These are phyloP conservation scores for Drosophila stalkeri DNA, from an alignment of 2,888 invertebrate genomes.

Conservation along the genomic window DNA sequence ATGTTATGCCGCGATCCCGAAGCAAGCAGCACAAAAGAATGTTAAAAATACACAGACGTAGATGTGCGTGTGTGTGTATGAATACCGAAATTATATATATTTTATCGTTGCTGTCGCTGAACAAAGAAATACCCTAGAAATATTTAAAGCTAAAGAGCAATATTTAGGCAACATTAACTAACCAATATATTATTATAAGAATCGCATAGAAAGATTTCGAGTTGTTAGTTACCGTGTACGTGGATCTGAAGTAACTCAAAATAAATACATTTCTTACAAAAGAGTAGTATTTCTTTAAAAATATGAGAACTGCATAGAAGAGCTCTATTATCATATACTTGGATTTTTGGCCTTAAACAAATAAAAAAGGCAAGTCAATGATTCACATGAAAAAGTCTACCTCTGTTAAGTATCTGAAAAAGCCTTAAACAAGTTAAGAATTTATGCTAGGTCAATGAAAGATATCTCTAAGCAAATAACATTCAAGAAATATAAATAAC, in stretches of 20 bases:
- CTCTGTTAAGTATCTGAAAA: too few relatives aligned
- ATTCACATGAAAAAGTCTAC: too few relatives aligned
- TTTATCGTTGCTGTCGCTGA: neutral
- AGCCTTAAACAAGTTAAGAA: too few relatives aligned
- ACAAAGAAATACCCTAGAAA: slow-evolving; percentile 14
- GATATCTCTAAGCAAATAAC: too few relatives aligned
- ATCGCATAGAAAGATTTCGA: neutral
- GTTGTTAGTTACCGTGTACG: neutral
- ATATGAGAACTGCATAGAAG: neutral
- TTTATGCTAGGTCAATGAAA: too few relatives aligned
- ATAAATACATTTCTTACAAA: neutral
- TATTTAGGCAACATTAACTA: neutral
- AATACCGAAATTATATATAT: neutral
- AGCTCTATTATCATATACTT: too few relatives aligned
- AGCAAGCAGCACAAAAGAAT: slow-evolving; percentile 20
- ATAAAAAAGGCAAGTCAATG: too few relatives aligned
- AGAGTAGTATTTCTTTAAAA: too few relatives aligned
- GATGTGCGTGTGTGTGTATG: neutral
- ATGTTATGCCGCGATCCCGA: slow-evolving; percentile 29
- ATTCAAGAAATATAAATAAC: neutral
- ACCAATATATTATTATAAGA: neutral
- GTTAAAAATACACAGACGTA: slow-evolving; percentile 4
- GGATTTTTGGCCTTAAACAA: too few relatives aligned
- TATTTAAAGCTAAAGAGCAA: neutral
- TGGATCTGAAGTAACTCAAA: neutral